Percentiles rank a stretch among this genome's conserved stretches.
Evolutionary conservation across 2,113 vertebrate genomes (phyloP).

Genomic region (Platycercus adscitus): DNA sequence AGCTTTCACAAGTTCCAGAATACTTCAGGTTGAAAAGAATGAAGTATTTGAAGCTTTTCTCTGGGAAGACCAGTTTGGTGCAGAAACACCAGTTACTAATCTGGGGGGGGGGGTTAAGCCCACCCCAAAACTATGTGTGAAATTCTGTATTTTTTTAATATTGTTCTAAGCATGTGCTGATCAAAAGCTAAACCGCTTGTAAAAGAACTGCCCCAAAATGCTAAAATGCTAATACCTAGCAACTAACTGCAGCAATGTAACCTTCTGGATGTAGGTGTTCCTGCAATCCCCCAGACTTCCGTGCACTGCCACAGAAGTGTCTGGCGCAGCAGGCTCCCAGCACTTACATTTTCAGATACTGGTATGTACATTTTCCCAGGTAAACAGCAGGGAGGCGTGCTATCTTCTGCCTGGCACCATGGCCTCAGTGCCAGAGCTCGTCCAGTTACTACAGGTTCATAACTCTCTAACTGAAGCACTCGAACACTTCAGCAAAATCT

Average conservation of each 20-base stretch:
- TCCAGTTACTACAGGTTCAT: not conserved
- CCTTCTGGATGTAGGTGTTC: not conserved
- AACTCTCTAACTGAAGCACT: not conserved
- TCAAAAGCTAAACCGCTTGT: not conserved
- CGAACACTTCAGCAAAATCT: not conserved
- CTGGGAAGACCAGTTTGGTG: too few relatives aligned
- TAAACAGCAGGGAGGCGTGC: rapidly evolving
- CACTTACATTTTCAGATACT: not conserved
- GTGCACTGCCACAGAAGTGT: not conserved
- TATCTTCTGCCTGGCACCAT: not conserved
- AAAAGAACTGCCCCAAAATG: not conserved
- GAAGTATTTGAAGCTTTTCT: too few relatives aligned
- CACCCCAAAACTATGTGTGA: rapidly evolving
- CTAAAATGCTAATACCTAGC: not conserved
- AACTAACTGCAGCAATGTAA: not conserved
- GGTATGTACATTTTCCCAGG: rapidly evolving
- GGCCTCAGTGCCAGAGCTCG: rapidly evolving
- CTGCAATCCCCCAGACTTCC: not conserved
- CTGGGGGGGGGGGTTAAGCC: too few relatives aligned
- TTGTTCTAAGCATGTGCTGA: not conserved
- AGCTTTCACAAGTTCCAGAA: too few relatives aligned
- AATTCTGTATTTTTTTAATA: not conserved
- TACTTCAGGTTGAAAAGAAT: too few relatives aligned
- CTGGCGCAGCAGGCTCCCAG: not conserved
- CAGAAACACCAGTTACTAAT: too few relatives aligned